Base-by-base conservation (phyloP, 2,888 invertebrate species). In the Drosophila nigricruria region DNA sequence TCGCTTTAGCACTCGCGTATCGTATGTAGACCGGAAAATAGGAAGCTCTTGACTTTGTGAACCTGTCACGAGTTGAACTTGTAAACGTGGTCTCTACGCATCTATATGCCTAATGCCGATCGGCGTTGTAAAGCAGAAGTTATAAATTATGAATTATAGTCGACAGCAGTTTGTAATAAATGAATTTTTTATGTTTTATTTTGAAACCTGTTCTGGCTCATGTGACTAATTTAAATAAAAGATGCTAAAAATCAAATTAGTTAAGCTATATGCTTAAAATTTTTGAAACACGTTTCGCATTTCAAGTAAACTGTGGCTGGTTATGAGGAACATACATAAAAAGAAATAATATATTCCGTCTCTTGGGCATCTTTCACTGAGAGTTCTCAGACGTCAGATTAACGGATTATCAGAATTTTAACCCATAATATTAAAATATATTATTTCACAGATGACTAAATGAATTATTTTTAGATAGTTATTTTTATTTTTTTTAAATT, bases 241-340 rank as follows among this genome's bases (percentile, higher is more conserved):
- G 43, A 43, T 54, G n/a, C 5, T 52, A 14, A 49, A 23, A 59
- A 58, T 63, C 38, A 58, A 50, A 65, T 72, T 34, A 56, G 73
- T 49, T 54, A 16, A n/a, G 16, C n/a, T 36, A 69, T 78, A 25
- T 63, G 70, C 54, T 30, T 57, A 58, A 47, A 54, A 50, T 40
- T 27, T 64, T 52, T 53, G 3, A 64, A 67, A 63, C 72, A 60
- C 49, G 66, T 70, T 88, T 82, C 65, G 62, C 52, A 80, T 88
- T 57, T 65, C 69, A 60, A 74, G 72, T 71, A 53, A n/a, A 25
- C 23, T 49, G 16, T 50, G 40, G 34, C 20, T 47, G 3, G 1
- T n/a, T 32, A 20, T n/a, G 18, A 32, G 8, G 16, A 27, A 34
- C 36, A 30, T 9, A 30, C 12, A 38, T 16, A 30, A 32, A 14